These are phyloP conservation scores for Temnopleurus reevesii DNA, from an alignment of 53 echinoderm and acorn worm genomes.

Conservation along the genomic window DNA sequence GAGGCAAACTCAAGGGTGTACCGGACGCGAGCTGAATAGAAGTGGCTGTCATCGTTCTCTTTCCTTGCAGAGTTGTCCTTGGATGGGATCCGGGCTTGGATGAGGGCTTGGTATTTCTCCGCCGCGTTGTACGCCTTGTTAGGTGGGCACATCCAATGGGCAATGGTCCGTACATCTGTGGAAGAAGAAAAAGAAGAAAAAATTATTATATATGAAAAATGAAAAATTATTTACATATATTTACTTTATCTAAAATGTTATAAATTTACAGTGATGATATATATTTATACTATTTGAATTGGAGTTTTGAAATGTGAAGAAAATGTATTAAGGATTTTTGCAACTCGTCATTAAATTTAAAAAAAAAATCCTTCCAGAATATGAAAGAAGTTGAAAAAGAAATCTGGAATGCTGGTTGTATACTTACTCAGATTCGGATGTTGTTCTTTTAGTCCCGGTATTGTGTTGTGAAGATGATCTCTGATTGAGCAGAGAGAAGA, in stretches of 20 bases:
- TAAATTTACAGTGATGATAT: no score
- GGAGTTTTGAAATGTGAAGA: no score
- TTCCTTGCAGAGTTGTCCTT: constrained; percentile 52
- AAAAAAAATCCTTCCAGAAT: no score
- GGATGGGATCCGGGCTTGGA: constrained; percentile 55
- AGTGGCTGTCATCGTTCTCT: constrained; percentile 61
- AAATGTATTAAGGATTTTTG: no score
- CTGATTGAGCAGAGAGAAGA: constrained; percentile 1
- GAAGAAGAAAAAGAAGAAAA: no score
- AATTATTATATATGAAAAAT: no score
- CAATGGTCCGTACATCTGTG: neutral
- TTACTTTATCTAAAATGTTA: no score
- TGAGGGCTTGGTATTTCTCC: constrained; percentile 41
- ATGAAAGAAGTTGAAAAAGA: no score
- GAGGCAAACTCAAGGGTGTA: constrained; percentile 57
- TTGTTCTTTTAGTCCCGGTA: neutral
- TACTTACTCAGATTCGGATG: constrained; percentile 12
- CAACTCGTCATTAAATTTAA: no score
- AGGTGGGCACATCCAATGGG: neutral
- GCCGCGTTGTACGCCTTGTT: constrained; percentile 10
- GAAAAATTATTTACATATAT: no score
- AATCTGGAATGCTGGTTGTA: no score
- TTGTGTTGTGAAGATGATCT: neutral
- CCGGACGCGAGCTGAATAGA: constrained; percentile 65
- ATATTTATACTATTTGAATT: no score